phyloP scores from a whole-genome alignment of 2,888 invertebrate genomes.

The Lottia gigantea region DNA sequence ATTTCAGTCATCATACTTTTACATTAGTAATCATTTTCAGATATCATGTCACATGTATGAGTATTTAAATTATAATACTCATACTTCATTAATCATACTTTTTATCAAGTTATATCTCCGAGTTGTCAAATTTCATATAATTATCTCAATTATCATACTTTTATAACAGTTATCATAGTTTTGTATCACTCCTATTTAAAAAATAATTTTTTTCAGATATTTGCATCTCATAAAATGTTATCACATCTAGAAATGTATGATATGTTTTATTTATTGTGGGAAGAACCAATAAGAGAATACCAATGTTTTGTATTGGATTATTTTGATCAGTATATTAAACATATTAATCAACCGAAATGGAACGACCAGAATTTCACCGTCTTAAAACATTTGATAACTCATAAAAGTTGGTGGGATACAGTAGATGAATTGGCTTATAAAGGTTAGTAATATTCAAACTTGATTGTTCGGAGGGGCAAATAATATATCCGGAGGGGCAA shows the following conservation, averaged over 20 bases:
- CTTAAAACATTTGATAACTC: slow-evolving; percentile 22
- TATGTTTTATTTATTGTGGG: slow-evolving; percentile 27
- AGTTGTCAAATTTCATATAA: too few species aligned
- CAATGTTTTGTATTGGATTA: slow-evolving; percentile 31
- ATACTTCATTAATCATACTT: too few species aligned
- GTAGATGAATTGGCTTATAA: slow-evolving; percentile 36
- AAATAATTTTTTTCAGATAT: slow-evolving; percentile 24
- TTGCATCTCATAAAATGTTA: slow-evolving; percentile 18
- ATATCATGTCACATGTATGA: too few species aligned
- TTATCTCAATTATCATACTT: too few species aligned
- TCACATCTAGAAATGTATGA: slow-evolving; percentile 18
- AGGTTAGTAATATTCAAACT: slow-evolving; percentile 17
- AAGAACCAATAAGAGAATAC: slow-evolving; percentile 33
- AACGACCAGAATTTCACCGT: slow-evolving; percentile 17
- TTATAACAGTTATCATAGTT: too few species aligned
- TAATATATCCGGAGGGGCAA: too few species aligned
- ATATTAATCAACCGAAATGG: slow-evolving; percentile 18
- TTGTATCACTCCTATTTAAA: too few species aligned
- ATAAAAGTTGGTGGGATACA: slow-evolving; percentile 45
- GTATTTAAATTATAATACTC: too few species aligned
- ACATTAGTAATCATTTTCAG: slow-evolving; percentile 18
- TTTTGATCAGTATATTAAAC: slow-evolving; percentile 17
- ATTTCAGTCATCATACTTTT: too few species aligned
- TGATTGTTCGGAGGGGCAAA: too few species aligned
- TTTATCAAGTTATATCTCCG: too few species aligned